phyloP scores from a whole-genome alignment of 2,888 invertebrate species.

The Apamea epomidion region DNA sequence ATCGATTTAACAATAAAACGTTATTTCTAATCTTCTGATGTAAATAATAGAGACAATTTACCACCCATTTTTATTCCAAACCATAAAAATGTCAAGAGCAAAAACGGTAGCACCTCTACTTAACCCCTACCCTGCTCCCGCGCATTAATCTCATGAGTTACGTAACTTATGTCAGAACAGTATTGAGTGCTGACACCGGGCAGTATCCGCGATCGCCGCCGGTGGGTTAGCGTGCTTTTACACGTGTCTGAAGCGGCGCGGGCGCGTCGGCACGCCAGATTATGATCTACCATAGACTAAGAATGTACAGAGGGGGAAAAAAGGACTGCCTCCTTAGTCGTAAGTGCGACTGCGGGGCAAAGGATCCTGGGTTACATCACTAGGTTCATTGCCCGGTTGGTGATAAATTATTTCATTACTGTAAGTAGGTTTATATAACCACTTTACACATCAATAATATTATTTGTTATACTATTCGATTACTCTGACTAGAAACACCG shows the following conservation, averaged over 20 bases:
- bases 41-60: no score
- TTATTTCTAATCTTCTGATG: neutral
- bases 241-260: conserved; percentile 61
- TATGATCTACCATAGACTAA: conserved; percentile 62
- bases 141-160: conserved; percentile 44
- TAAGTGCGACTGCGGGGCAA: neutral
- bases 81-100: neutral
- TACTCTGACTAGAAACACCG: neutral
- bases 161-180: conserved; percentile 44
- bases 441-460: neutral
- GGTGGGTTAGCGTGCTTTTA: conserved; percentile 38
- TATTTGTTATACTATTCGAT: neutral
- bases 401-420: neutral
- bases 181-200: conserved; percentile 62
- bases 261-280: conserved; percentile 58
- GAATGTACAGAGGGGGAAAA: conserved; percentile 3
- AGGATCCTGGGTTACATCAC: neutral
- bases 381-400: neutral
- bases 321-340: neutral
- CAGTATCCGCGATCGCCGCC: conserved; percentile 48
- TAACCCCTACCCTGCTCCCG: conserved; percentile 20
- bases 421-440: neutral
- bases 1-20: neutral
- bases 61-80: neutral
- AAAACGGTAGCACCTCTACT: neutral